Evolutionary conservation across 2,797 vertebrate genomes (phyloP).

Genomic region (Muraenolepis orangiensis): DNA sequence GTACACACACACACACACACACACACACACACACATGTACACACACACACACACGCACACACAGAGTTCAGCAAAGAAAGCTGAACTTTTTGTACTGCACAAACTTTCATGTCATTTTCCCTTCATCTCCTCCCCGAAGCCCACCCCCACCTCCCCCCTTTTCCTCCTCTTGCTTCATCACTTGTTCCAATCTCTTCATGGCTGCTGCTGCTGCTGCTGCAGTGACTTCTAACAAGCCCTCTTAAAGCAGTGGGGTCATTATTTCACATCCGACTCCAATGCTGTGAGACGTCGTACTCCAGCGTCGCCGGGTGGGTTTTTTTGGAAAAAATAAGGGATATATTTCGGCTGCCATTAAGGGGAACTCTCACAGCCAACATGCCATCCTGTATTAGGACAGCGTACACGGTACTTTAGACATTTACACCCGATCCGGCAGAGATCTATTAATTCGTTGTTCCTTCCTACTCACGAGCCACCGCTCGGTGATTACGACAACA

Average conservation of each 20-base stretch:
- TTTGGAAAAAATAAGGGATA: slow-evolving; percentile 56
- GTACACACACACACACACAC: slow-evolving; percentile 4
- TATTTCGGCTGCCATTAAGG: background rate
- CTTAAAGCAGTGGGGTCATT: slow-evolving; percentile 40
- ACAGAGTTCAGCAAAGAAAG: slow-evolving; percentile 1
- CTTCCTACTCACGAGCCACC: background rate
- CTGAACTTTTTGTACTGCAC: background rate
- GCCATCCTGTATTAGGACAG: background rate
- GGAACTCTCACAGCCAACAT: background rate
- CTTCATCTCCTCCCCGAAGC: background rate
- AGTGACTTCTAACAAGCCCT: slow-evolving; percentile 27
- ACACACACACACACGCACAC: background rate
- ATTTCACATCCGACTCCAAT: slow-evolving; percentile 45
- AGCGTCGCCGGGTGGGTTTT: slow-evolving; percentile 33
- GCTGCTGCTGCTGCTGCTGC: background rate
- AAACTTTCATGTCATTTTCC: background rate
- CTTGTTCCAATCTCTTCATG: slow-evolving; percentile 18
- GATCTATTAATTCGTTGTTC: background rate
- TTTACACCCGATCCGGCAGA: background rate
- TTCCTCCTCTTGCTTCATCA: slow-evolving; percentile 31
- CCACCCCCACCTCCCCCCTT: background rate
- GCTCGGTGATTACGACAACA: background rate
- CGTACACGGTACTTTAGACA: background rate
- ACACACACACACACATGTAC: slow-evolving; percentile 9
- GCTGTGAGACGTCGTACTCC: slow-evolving; percentile 40